These are phyloP conservation scores for Phalacrocorax brasilianus DNA, from an alignment of 2,113 vertebrate genomes.

Conservation along the genomic window DNA sequence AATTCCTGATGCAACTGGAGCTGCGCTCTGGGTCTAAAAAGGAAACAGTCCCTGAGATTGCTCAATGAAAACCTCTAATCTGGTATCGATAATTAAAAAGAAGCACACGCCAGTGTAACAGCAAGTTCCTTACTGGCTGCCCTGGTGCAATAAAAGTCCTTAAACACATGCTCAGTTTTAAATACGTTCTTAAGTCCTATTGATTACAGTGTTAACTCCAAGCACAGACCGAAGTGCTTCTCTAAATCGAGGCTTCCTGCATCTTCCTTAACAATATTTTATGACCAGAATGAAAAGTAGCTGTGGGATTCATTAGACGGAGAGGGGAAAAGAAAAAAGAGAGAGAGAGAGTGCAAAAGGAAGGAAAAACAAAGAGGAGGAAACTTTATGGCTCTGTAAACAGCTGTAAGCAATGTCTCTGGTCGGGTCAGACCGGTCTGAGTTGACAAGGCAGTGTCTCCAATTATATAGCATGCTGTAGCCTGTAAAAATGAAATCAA, in stretches of 20 bases:
- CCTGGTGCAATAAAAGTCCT: background rate
- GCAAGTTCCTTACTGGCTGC: background rate
- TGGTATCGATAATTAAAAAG: background rate
- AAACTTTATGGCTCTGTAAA: constrained; percentile 68
- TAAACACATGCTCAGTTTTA: background rate
- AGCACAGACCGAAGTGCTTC: background rate
- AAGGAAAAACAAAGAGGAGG: constrained; percentile 65
- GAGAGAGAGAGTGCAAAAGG: background rate
- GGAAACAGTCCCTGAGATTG: background rate
- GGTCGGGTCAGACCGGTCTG: constrained; percentile 73
- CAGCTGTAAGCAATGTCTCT: constrained; percentile 74
- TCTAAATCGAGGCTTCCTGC: background rate
- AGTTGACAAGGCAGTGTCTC: constrained; percentile 73
- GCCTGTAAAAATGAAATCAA: constrained; percentile 75
- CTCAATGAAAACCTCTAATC: background rate
- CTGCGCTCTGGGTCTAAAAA: background rate
- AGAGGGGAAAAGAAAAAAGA: background rate
- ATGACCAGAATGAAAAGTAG: background rate
- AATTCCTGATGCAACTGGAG: background rate
- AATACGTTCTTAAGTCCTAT: background rate
- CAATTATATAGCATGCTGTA: constrained; percentile 74
- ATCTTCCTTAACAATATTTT: background rate
- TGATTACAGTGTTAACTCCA: background rate
- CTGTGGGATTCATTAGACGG: background rate
- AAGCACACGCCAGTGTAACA: background rate